A percentile compares a stretch with the other conserved stretches of the same genome.
Conservation (phyloP, 2,113 vertebrate species). For the Pardalotus punctatus region DNA sequence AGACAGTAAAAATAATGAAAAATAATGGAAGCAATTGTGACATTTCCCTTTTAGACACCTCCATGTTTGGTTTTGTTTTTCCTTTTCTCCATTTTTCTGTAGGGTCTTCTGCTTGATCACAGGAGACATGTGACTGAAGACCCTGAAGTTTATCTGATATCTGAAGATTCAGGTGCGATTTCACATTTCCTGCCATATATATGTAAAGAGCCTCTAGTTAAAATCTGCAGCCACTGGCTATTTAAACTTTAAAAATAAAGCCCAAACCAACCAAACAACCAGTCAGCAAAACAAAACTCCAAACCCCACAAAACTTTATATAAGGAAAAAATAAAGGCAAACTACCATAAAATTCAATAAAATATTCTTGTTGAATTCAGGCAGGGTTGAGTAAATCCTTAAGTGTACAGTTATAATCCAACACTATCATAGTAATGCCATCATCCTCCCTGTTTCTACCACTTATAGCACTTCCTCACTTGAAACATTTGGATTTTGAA, state of each 20-base stretch:
- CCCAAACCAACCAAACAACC: fast-evolving
- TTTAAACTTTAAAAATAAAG: background rate
- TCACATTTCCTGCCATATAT: background rate
- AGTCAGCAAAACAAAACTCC: background rate
- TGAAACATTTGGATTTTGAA: background rate
- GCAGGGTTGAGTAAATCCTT: background rate
- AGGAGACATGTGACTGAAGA: background rate
- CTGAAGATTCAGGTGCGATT: background rate
- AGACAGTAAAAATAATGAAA: background rate
- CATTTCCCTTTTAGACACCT: background rate
- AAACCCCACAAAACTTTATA: fast-evolving
- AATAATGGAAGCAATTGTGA: background rate
- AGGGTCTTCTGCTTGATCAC: background rate
- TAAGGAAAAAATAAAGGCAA: background rate
- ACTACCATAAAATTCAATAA: background rate
- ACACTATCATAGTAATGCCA: background rate
- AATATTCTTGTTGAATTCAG: background rate
- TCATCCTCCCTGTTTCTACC: background rate
- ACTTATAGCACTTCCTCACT: background rate
- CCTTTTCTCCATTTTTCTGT: background rate
- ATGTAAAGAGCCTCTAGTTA: background rate
- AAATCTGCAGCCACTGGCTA: background rate
- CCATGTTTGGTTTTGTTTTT: background rate
- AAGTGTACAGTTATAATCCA: background rate
- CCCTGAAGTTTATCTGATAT: background rate